Evolutionary conservation across 2,797 vertebrate species (phyloP).

Genomic region (Sciurus vulgaris): DNA sequence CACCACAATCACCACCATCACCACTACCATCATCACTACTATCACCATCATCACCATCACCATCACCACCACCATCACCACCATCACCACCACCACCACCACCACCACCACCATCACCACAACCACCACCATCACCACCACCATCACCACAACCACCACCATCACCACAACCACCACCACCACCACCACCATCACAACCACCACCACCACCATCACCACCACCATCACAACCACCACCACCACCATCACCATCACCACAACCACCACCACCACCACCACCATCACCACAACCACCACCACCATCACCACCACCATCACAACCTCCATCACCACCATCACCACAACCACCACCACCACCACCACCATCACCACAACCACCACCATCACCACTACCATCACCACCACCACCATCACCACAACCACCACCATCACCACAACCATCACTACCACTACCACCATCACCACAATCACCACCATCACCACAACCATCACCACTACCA

Average conservation of each 20-base stretch:
- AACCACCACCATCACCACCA: neutral
- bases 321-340: fast-evolving
- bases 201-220: no score
- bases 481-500: neutral
- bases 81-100: neutral
- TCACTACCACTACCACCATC: neutral
- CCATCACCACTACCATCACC: fast-evolving
- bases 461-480: no score
- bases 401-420: no score
- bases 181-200: no score
- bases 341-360: fast-evolving
- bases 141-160: neutral
- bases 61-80: neutral
- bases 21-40: fast-evolving
- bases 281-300: no score
- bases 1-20: neutral
- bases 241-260: no score
- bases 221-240: fast-evolving
- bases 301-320: no score
- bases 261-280: fast-evolving
- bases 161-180: fast-evolving
- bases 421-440: no score
- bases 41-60: fast-evolving
- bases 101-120: neutral
- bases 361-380: fast-evolving